Base-by-base conservation (phyloP, 2,797 vertebrate species). In the Acanthis flammea region DNA sequence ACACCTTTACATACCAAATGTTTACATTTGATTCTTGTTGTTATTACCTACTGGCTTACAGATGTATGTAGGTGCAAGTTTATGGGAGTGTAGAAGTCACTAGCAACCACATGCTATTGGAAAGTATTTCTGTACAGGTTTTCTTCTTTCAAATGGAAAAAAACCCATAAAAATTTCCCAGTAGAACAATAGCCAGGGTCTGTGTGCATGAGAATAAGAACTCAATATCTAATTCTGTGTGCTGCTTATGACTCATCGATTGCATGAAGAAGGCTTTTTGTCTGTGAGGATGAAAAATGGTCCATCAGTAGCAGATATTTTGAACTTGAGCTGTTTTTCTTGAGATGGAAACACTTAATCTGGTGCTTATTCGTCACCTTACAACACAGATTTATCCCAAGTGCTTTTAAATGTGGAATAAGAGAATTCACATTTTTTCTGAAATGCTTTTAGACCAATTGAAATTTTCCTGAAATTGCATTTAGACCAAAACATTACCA, bases 291-390 rank as follows among this genome's bases (percentile, higher is more conserved):
- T 53, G 48, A 92, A 47, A 28, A 77, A 71, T 44, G 5, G 19
- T 54, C 25, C 19, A 65, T 71, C n/a, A 17, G 10, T 37, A 53
- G 65, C 47, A 85, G 42, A 45, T 54, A 67, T 76, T 91, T 85
- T 91, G 65, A 77, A 54, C 12, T n/a, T 58, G 30, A 73, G 30
- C 42, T 66, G 7, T 90, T 92, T 87, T 92, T 83, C 35, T 83
- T 87, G 48, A 53, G 19, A 10, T 66, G 12, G 27, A 70, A 86
- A 44, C 16, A n/a, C 24, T 25, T 71, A 80, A 31, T 58, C 15
- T 51, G n/a, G 7, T 77, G 37, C 27, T 77, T 74, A 37, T 51
- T 12, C 16, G 45, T 8, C 50, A 63, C 8, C 13, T 89, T 51
- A 30, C 6, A 63, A 9, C 23, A 42, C 9, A 74, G 27, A 62